phyloP scores from a whole-genome alignment of 1,140 invertebrate genomes.

The Pristionchus pacificus region DNA sequence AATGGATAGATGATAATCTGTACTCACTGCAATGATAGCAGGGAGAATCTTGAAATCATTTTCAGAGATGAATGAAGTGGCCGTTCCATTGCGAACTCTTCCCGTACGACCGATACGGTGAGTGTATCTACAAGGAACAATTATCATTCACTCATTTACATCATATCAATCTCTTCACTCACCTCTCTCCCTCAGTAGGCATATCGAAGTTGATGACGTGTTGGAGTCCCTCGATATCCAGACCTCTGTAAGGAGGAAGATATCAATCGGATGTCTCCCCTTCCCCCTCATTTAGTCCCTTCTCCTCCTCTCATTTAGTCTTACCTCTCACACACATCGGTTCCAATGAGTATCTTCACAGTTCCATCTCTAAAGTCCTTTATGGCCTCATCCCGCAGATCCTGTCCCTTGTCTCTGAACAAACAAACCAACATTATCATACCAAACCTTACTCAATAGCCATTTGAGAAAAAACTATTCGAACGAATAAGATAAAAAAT shows the following conservation, averaged over 20 bases:
- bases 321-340: constrained; percentile 4
- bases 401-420: constrained; percentile 2
- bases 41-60: not conserved
- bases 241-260: not conserved
- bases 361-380: not conserved
- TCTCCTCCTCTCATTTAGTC: not conserved
- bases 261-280: too few species aligned
- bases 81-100: not conserved
- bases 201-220: constrained; percentile 14
- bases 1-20: too few species aligned
- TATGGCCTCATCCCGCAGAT: not conserved
- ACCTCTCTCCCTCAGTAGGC: not conserved
- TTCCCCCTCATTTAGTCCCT: too few species aligned
- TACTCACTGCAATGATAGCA: not conserved
- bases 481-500: too few species aligned
- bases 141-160: not conserved
- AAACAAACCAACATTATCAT: not conserved
- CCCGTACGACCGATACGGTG: constrained; percentile 8
- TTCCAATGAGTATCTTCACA: not conserved
- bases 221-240: constrained; percentile 4
- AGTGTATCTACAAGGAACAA: not conserved
- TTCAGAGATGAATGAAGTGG: constrained; percentile 3
- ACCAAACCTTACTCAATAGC: not conserved
- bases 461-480: not conserved
- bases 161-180: too few species aligned